Evolutionary conservation across 2,888 invertebrate genomes (phyloP).

Genomic region (Thymelicus sylvestris): DNA sequence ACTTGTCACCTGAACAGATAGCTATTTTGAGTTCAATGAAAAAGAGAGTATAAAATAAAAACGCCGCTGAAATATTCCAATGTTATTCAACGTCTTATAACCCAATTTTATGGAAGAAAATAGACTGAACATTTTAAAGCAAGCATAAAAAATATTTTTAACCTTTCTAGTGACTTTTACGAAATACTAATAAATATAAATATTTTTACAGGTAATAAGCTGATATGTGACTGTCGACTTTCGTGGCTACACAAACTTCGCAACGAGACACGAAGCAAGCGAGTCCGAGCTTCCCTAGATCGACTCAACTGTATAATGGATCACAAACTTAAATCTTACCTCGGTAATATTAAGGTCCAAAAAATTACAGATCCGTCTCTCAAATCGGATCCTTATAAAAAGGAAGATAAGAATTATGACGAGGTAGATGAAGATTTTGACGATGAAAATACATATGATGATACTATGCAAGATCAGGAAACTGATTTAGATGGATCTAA

Average conservation of each 20-base stretch:
- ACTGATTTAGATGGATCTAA: constrained; percentile 61
- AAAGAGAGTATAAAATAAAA: too few relatives aligned
- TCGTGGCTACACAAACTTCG: constrained; percentile 91
- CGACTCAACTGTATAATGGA: constrained; percentile 89
- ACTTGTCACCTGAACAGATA: constrained; percentile 2
- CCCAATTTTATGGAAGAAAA: neutral
- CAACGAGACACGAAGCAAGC: constrained; percentile 89
- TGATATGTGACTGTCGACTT: constrained; percentile 92
- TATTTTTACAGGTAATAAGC: constrained; percentile 88
- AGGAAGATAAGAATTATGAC: constrained; percentile 63
- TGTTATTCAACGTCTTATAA: neutral
- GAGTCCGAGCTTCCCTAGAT: constrained; percentile 87
- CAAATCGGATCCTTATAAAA: constrained; percentile 43
- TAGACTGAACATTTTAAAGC: too few relatives aligned
- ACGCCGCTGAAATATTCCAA: neutral
- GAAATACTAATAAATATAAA: neutral
- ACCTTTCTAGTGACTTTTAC: neutral
- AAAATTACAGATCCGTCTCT: constrained; percentile 43
- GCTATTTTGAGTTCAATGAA: neutral
- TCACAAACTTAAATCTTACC: constrained; percentile 58
- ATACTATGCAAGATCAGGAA: constrained; percentile 74
- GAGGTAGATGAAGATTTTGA: constrained; percentile 62
- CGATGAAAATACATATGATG: constrained; percentile 69
- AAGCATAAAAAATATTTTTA: too few relatives aligned
- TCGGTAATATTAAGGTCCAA: constrained; percentile 56